These are phyloP conservation scores for Aromia moschata DNA, from an alignment of 2,888 invertebrate genomes.

Conservation along the genomic window DNA sequence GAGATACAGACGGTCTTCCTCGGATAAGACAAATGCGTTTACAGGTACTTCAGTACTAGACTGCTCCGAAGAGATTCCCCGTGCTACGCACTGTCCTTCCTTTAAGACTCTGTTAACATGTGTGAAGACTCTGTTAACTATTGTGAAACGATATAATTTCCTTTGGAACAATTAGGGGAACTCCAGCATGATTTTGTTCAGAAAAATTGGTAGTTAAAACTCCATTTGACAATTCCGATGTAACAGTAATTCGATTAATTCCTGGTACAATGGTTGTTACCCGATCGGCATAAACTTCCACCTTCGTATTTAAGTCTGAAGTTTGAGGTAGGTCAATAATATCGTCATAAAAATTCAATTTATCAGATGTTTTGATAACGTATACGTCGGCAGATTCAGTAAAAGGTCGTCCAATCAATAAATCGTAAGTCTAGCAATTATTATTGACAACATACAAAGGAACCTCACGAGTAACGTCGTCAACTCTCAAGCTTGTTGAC, in stretches of 20 bases:
- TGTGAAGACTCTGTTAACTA: not conserved
- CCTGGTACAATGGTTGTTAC: constrained; percentile 5
- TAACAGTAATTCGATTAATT: constrained; percentile 11
- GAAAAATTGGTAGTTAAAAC: constrained; percentile 2
- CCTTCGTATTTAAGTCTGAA: not conserved
- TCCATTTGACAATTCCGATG: constrained; percentile 1
- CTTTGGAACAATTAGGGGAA: not conserved
- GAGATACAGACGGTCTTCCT: not conserved
- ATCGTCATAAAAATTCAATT: constrained; percentile 15
- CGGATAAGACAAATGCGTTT: not conserved
- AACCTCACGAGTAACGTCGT: constrained; percentile 8
- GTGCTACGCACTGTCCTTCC: constrained; percentile 12
- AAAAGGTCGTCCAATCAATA: constrained; percentile 19
- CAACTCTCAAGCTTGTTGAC: not conserved
- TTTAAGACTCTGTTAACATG: constrained; percentile 1
- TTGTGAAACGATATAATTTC: not conserved
- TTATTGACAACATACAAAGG: constrained; percentile 17
- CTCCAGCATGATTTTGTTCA: constrained; percentile 3
- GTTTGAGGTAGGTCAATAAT: not conserved
- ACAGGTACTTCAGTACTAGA: constrained; percentile 16
- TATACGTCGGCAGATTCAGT: constrained; percentile 10
- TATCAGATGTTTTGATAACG: constrained; percentile 5
- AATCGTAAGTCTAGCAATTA: constrained; percentile 3
- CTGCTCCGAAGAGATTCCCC: constrained; percentile 25
- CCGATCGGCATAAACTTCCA: not conserved